Percentiles rank a stretch among this genome's conserved stretches.
phyloP scores from a whole-genome alignment of 1,140 invertebrate species.

The Bombus breviceps region DNA sequence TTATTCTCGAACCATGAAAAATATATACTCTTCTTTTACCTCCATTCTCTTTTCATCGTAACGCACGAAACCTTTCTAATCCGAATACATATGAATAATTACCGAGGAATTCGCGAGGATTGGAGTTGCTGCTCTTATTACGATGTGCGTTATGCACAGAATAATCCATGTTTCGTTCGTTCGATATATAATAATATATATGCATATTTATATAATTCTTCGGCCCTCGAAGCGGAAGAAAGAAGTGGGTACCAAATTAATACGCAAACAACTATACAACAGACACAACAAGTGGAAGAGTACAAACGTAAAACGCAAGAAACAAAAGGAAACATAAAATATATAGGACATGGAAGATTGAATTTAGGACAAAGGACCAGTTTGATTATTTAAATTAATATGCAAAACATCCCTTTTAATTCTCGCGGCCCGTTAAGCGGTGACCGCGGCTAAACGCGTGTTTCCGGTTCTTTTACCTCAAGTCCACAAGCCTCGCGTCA shows the following conservation, averaged over 20 bases:
- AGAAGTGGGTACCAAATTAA: not conserved
- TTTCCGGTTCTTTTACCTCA: conserved; percentile 61
- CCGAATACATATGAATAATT: not conserved
- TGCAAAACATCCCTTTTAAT: conserved; percentile 4
- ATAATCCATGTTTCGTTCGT: conserved; percentile 6
- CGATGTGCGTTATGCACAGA: not conserved
- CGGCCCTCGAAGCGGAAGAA: not conserved
- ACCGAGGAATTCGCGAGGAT: not conserved
- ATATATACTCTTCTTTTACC: not conserved
- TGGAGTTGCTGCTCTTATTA: not conserved
- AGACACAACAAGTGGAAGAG: conserved; percentile 1
- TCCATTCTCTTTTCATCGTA: no score
- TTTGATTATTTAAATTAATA: conserved; percentile 28
- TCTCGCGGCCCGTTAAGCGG: conserved; percentile 33
- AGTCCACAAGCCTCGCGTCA: conserved; percentile 71
- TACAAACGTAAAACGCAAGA: conserved; percentile 5
- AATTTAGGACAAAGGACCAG: conserved; percentile 7
- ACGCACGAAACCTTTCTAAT: not conserved
- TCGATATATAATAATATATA: not conserved
- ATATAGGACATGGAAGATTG: conserved; percentile 4
- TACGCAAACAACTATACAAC: not conserved
- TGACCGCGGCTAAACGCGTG: conserved; percentile 28
- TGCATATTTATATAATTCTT: not conserved
- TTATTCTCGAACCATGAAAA: not conserved
- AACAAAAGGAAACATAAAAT: conserved; percentile 7